These are phyloP conservation scores for Corvus moneduloides DNA, from an alignment of 2,113 vertebrate genomes.

Conservation along the genomic window DNA sequence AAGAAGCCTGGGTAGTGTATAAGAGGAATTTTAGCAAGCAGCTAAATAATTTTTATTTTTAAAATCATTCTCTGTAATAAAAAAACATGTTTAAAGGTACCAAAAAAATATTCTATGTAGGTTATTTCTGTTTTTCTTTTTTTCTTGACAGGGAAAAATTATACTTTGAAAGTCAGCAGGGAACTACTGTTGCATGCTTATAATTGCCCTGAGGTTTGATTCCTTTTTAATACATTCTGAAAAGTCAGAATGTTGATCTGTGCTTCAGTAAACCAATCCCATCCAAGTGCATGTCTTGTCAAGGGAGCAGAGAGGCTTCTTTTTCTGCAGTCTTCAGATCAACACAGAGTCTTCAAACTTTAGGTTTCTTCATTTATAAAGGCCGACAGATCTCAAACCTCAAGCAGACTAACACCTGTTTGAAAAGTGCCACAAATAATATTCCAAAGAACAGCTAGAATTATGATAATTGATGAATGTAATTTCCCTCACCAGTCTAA, in stretches of 20 bases:
- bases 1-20: background rate
- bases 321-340: background rate
- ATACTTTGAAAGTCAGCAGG: background rate
- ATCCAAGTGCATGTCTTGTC: background rate
- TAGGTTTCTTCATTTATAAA: background rate
- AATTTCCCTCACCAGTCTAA: background rate
- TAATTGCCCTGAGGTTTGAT: background rate
- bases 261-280: background rate
- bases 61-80: background rate
- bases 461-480: background rate
- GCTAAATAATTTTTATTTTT: background rate
- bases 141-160: background rate
- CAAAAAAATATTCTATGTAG: background rate
- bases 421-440: background rate
- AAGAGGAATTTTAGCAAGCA: background rate
- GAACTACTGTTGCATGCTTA: background rate
- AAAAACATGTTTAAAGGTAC: background rate
- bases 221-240: slow-evolving; percentile 13
- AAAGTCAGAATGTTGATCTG: slow-evolving; percentile 3
- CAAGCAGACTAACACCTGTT: background rate
- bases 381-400: background rate
- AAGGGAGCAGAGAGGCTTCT: background rate
- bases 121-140: background rate
- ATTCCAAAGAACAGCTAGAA: background rate
- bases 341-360: background rate